Evolutionary conservation across 2,797 vertebrate genomes (phyloP).

Genomic region (Philypnodon macrostomus): DNA sequence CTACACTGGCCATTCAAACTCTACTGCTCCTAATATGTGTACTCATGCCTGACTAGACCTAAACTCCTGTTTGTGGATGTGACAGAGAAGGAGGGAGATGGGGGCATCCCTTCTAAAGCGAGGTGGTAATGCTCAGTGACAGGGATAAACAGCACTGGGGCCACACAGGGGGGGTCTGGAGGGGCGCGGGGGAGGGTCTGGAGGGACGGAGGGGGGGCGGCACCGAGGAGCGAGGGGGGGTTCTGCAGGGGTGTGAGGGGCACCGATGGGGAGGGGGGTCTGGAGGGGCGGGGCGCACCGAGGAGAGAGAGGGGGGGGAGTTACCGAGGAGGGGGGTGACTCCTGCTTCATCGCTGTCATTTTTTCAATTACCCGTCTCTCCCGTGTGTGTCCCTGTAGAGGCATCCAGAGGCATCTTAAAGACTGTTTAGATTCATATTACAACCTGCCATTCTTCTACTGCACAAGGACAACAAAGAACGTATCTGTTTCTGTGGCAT

Average conservation of each 20-base stretch:
- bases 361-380: conserved; percentile 80
- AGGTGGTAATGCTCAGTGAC: conserved; percentile 80
- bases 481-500: too few relatives aligned
- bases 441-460: conserved; percentile 67
- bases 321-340: too few relatives aligned
- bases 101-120: conserved; percentile 53
- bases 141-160: conserved; percentile 79
- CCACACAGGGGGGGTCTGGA: conserved; percentile 52
- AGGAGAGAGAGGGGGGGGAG: conserved; percentile 23
- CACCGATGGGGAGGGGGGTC: too few relatives aligned
- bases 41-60: background rate
- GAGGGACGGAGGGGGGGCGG: conserved; percentile 24
- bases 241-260: conserved; percentile 50
- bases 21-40: conserved; percentile 2
- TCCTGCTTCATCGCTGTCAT: conserved; percentile 75
- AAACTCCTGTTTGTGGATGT: conserved; percentile 14
- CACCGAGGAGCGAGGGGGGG: conserved; percentile 50
- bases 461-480: conserved; percentile 1
- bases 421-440: conserved; percentile 81
- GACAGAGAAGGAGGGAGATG: too few relatives aligned
- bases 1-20: conserved; percentile 5
- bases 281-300: conserved; percentile 16
- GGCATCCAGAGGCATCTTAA: too few relatives aligned
- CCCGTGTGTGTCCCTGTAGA: conserved; percentile 65
- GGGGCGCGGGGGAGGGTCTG: conserved; percentile 18